These are phyloP conservation scores for Spizaetus ornatus DNA, from an alignment of 2,113 vertebrate species.

Conservation along the genomic window DNA sequence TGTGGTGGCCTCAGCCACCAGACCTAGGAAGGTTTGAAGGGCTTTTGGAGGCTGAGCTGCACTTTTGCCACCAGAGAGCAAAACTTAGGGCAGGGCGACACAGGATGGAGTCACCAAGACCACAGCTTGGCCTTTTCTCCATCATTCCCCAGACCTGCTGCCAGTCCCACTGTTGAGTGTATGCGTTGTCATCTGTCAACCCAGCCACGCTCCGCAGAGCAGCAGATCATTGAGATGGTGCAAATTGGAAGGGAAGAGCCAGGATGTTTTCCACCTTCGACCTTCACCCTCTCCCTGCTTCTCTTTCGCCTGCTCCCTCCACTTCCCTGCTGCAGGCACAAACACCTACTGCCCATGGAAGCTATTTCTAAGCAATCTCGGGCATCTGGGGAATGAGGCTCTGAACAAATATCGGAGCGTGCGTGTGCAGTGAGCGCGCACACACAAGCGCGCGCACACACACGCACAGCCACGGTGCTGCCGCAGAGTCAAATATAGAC, in stretches of 20 bases:
- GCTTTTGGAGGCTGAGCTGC: neutral
- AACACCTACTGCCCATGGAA: slow-evolving; percentile 55
- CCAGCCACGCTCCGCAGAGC: neutral
- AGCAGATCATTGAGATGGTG: neutral
- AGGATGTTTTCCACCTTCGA: slow-evolving; percentile 40
- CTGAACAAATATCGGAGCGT: slow-evolving; percentile 39
- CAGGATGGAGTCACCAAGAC: neutral
- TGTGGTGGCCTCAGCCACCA: neutral
- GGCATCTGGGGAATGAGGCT: slow-evolving; percentile 56
- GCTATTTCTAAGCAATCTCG: slow-evolving; percentile 61
- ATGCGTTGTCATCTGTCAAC: neutral
- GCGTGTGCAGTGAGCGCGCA: neutral
- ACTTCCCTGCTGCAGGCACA: neutral
- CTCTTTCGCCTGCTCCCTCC: neutral
- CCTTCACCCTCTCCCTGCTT: neutral
- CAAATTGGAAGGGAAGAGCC: neutral
- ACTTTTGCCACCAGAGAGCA: neutral
- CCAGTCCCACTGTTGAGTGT: fast-evolving
- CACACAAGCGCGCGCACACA: neutral
- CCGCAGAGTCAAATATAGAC: slow-evolving; percentile 67
- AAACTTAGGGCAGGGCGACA: neutral
- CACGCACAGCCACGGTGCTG: neutral
- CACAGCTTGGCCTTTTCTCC: neutral
- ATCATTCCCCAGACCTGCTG: neutral
- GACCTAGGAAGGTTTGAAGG: neutral